Base-by-base conservation (phyloP, 2,888 invertebrate species). In the Chrysolina americana region DNA sequence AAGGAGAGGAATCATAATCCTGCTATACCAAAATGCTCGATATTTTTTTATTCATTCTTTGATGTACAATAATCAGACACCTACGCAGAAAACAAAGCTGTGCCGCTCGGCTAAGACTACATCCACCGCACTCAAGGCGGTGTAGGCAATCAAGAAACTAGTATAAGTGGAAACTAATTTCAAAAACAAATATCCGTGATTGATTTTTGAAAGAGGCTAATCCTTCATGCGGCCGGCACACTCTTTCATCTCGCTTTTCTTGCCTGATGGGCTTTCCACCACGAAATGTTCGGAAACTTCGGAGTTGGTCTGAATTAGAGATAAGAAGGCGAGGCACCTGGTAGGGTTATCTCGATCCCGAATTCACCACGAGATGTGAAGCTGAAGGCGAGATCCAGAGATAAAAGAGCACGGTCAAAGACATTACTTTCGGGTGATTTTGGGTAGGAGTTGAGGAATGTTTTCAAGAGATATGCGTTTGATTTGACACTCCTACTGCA, bases 331-430 rank as follows among this genome's bases (percentile, higher is more conserved):
- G 36, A 15, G 59, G 28, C 59, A 59, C 59, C 59, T 59, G 36
- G 36, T 8, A 6, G 59, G 59, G 59, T 36, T 59, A 59, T 59
- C 59, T 5, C n/a, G 59, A 59, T 59, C n/a, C n/a, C n/a, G 59
- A 36, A 59, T 59, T 36, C 59, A 36, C 28, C 15, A n/a, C 23
- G 23, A 59, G 59, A 59, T 36, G n/a, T 36, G 59, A 28, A 36
- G 36, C 59, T 59, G 23, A 59, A 59, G 59, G 36, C 59, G 59
- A 59, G 59, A 59, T 59, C 59, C n/a, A 1, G 36, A n/a, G 59
- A 59, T 59, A 59, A 23, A 59, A 59, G 59, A n/a, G 59, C 36
- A 28, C 36, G 59, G 59, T 59, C 59, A 59, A 59, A 59, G 59
- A 59, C 59, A 36, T 59, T 23, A 59, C n/a, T 59, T 59, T 36